These are phyloP conservation scores for Streblospio benedicti DNA, from an alignment of 1,140 invertebrate species.

Conservation along the genomic window DNA sequence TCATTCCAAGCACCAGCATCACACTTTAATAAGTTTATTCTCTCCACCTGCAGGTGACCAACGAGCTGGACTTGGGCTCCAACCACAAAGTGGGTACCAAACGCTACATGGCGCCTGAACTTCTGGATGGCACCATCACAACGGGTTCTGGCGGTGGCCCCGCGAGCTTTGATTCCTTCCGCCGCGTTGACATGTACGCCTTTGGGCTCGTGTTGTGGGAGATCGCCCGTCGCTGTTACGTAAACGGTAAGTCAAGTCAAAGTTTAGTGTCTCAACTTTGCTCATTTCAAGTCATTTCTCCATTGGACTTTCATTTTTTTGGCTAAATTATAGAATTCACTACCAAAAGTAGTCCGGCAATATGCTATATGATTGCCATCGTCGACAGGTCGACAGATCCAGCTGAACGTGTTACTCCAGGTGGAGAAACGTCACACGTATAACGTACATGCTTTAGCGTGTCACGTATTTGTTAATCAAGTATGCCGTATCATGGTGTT, in stretches of 20 bases:
- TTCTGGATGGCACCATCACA: slow-evolving; percentile 44
- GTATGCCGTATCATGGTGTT: background rate
- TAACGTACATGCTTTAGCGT: background rate
- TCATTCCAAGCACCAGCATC: too few species aligned
- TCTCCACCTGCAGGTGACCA: slow-evolving; percentile 23
- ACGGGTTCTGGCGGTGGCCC: too few species aligned
- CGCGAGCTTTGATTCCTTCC: slow-evolving; percentile 85
- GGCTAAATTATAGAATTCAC: background rate
- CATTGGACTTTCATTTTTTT: background rate
- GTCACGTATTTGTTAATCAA: background rate
- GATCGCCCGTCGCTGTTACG: slow-evolving; percentile 48
- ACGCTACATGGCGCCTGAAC: slow-evolving; percentile 90
- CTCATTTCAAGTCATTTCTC: background rate
- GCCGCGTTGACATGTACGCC: slow-evolving; percentile 90
- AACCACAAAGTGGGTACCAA: slow-evolving; percentile 91
- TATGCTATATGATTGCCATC: background rate
- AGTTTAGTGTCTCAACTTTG: background rate
- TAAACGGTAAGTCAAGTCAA: background rate
- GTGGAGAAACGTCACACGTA: too few species aligned
- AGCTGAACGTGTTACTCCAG: background rate
- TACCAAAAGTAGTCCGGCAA: background rate
- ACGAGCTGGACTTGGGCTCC: slow-evolving; percentile 85
- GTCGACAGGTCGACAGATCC: background rate
- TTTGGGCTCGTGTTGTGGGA: slow-evolving; percentile 93
- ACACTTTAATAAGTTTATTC: too few species aligned